Conservation (phyloP, 2,797 vertebrate genomes). For the Ctenosaura bakeri region DNA sequence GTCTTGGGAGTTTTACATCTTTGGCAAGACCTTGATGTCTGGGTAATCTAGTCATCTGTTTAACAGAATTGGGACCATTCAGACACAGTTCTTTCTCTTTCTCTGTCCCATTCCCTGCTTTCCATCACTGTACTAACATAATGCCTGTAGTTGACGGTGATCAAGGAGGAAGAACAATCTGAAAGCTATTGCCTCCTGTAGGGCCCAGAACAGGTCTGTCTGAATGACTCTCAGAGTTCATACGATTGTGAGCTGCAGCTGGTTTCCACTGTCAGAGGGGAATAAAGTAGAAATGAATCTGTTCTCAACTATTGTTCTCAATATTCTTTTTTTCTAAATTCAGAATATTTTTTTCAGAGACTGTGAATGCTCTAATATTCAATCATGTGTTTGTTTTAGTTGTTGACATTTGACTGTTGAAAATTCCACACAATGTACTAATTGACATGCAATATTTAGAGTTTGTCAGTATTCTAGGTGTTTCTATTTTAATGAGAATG, state of each 20-base stretch:
- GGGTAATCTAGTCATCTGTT: slow-evolving; percentile 31
- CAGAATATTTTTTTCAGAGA: background rate
- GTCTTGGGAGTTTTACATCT: slow-evolving; percentile 28
- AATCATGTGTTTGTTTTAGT: background rate
- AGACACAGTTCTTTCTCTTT: background rate
- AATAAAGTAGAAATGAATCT: slow-evolving; percentile 13
- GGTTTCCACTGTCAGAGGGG: background rate
- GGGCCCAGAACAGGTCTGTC: slow-evolving; percentile 13
- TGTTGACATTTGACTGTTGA: background rate
- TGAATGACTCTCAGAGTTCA: slow-evolving; percentile 15
- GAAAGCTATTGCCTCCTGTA: slow-evolving; percentile 15
- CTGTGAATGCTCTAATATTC: background rate
- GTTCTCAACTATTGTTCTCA: background rate
- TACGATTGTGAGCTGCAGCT: slow-evolving; percentile 5
- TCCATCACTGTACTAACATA: slow-evolving; percentile 7
- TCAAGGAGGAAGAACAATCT: slow-evolving; percentile 34
- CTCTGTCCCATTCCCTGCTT: background rate
- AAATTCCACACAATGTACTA: background rate
- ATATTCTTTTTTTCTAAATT: background rate
- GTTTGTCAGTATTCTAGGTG: background rate
- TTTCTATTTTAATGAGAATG: background rate
- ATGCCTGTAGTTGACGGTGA: slow-evolving; percentile 9
- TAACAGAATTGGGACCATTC: background rate
- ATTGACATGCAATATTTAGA: background rate
- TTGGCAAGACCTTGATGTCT: slow-evolving; percentile 32